Evolutionary conservation across 1,140 invertebrate genomes (phyloP), one percentile per base, ranked within the genome.

Genomic region (Drosophila varians): DNA sequence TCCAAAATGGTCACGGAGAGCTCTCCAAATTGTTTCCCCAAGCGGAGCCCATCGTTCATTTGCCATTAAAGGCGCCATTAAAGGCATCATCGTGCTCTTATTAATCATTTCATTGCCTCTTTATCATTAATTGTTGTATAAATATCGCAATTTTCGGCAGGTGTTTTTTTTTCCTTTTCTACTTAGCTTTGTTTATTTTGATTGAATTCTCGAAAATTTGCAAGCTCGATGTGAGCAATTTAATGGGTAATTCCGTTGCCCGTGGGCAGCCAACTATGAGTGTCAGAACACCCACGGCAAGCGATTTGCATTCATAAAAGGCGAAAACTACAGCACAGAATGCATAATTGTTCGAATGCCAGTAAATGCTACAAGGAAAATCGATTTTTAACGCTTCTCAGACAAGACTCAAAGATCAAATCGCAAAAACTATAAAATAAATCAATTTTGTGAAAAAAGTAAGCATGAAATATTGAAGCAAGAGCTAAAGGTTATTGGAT

Each of bases 261-360:
- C 23, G 56, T 73, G 69, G 69, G 69, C 42, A 54, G 69, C n/a
- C 34, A 23, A 28, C 47, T 49, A 64, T 48, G 69, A 54, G 34
- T 73, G 45, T 73, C 47, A n/a, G 38, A 48, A 43, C 69, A 62
- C 69, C 69, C 69, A 73, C 69, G 40, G 31, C 28, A 19, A 12
- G 26, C 52, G 54, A 70, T 73, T 72, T 73, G 69, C 69, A 73
- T 62, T 21, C 48, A 43, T 40, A 54, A 54, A 73, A 73, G 69
- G 69, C 69, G 53, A 62, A 53, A 60, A 48, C 36, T 53, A 68
- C 9, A 65, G 48, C 62, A 62, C 56, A 43, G 34, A 72, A 73
- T 73, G 68, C 56, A 62, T 73, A 72, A 72, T 72, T 72, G 56
- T 34, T 73, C n/a, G 26, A 14, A 34, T 51, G 28, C 21, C 28